These are phyloP conservation scores for Dipodomys ordii DNA, from an alignment of 2,113 vertebrate genomes.

Conservation along the genomic window DNA sequence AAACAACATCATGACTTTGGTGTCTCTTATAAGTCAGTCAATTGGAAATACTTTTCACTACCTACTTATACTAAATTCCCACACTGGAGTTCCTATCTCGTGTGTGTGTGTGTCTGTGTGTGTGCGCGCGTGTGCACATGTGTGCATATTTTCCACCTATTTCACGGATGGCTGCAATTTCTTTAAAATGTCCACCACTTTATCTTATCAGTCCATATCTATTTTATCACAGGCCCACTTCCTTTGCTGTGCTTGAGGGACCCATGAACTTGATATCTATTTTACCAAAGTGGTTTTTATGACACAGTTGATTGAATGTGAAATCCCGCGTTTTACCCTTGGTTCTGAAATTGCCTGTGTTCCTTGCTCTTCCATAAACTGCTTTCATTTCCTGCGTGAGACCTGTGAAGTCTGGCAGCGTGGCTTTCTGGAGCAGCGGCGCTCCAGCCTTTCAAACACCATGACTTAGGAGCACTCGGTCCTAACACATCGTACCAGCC, in stretches of 20 bases:
- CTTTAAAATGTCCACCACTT: background rate
- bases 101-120: too few species aligned
- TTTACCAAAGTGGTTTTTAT: conserved; percentile 24
- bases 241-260: background rate
- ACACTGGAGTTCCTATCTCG: background rate
- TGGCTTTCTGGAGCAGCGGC: background rate
- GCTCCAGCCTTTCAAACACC: conserved; percentile 33
- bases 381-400: conserved; percentile 34
- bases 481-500: conserved; percentile 20
- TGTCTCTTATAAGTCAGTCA: background rate
- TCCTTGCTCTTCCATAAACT: background rate
- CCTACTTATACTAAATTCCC: background rate
- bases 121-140: fast-evolving
- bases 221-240: background rate
- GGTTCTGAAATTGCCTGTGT: background rate
- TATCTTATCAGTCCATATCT: background rate
- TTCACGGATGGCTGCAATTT: background rate
- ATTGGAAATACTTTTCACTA: background rate
- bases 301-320: conserved; percentile 15
- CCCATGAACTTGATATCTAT: conserved; percentile 17
- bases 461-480: conserved; percentile 34
- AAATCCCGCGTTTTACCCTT: conserved; percentile 31
- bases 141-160: background rate
- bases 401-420: background rate
- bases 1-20: background rate